Percentiles rank a stretch among this genome's conserved stretches.
Evolutionary conservation across 1,140 invertebrate genomes (phyloP).

Genomic region (Stenopsyche tienmushanensis): DNA sequence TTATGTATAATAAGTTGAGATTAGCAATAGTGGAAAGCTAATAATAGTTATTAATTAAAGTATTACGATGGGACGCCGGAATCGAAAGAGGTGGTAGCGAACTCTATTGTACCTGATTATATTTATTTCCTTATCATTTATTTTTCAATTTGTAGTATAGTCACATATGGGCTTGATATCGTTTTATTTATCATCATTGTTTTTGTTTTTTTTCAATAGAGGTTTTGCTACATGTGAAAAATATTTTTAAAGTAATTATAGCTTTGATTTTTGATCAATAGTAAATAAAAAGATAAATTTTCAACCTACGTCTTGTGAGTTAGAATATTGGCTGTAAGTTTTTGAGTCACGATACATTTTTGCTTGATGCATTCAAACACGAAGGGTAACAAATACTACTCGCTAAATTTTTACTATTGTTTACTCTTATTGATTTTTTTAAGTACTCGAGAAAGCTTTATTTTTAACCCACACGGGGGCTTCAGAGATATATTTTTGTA

Average conservation of each 20-base stretch:
- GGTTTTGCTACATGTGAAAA: not conserved
- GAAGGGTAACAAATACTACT: slow-evolving; percentile 15
- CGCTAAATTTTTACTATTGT: slow-evolving; percentile 13
- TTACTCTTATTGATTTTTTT: not conserved
- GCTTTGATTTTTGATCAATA: not conserved
- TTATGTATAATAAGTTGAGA: too few relatives aligned
- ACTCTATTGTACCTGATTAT: slow-evolving; percentile 22
- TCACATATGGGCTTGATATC: too few relatives aligned
- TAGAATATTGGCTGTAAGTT: slow-evolving; percentile 16
- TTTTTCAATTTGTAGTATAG: slow-evolving; percentile 14
- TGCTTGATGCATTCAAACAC: not conserved
- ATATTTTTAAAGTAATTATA: not conserved
- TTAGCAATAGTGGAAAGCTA: too few relatives aligned
- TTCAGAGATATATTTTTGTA: slow-evolving; percentile 30
- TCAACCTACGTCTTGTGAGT: slow-evolving; percentile 15
- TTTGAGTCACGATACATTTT: slow-evolving; percentile 2
- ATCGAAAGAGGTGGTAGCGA: slow-evolving; percentile 11
- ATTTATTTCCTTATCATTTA: slow-evolving; percentile 16
- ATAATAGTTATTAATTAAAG: too few relatives aligned
- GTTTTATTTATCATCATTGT: not conserved
- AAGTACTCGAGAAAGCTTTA: not conserved
- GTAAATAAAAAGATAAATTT: not conserved
- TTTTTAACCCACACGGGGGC: not conserved
- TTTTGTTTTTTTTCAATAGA: not conserved
- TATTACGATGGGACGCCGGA: too few relatives aligned